These are phyloP conservation scores for Sciaenops ocellatus DNA, from an alignment of 2,797 vertebrate species.

Conservation along the genomic window DNA sequence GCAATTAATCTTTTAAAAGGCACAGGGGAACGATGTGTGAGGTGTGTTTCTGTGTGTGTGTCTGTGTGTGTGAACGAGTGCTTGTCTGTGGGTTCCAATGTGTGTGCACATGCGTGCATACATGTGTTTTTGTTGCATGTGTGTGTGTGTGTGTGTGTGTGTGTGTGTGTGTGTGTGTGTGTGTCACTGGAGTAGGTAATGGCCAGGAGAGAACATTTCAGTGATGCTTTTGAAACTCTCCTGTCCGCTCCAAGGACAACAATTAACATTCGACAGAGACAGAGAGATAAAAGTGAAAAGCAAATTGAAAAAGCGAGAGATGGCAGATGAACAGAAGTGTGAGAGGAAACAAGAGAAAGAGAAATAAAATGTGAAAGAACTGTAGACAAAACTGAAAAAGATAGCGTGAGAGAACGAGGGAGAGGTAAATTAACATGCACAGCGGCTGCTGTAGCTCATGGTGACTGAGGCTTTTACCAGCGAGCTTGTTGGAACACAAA, in stretches of 20 bases:
- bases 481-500: constrained; percentile 52
- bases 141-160: too few relatives aligned
- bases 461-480: constrained; percentile 47
- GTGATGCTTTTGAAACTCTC: constrained; percentile 68
- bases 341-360: constrained; percentile 7
- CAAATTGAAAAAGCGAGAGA: constrained; percentile 47
- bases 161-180: constrained; percentile 21
- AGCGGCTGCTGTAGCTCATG: constrained; percentile 22
- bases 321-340: constrained; percentile 12
- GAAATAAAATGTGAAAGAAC: constrained; percentile 23
- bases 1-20: constrained; percentile 84
- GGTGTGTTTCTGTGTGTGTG: constrained; percentile 6
- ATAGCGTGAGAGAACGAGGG: background rate
- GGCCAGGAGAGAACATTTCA: constrained; percentile 67
- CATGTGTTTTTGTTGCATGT: background rate
- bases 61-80: background rate
- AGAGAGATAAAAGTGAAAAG: constrained; percentile 22
- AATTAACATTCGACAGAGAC: constrained; percentile 71
- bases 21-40: constrained; percentile 28
- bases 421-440: constrained; percentile 47
- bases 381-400: background rate
- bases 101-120: background rate
- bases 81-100: background rate
- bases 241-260: constrained; percentile 63
- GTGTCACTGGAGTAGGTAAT: constrained; percentile 52